Percentiles rank a stretch among this genome's conserved stretches.
Evolutionary conservation across 2,888 invertebrate genomes (phyloP).

Genomic region (Carcina quercana): DNA sequence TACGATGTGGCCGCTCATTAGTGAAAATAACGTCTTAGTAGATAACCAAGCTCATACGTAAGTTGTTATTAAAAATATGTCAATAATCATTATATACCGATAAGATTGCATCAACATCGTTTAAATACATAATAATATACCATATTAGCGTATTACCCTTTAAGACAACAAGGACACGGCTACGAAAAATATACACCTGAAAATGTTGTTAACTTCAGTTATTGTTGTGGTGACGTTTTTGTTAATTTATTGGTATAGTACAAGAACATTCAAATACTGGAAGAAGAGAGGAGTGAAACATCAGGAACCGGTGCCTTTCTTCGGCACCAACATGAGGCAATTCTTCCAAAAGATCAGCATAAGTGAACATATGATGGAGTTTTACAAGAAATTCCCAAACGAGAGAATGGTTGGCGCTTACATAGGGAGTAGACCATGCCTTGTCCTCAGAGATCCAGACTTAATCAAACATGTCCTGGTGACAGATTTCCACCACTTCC

Average conservation of each 20-base stretch:
- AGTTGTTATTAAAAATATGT: too few relatives aligned
- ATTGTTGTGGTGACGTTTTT: neutral
- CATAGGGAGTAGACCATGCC: constrained; percentile 38
- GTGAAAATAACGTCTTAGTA: too few relatives aligned
- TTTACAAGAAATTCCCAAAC: constrained; percentile 43
- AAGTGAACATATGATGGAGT: constrained; percentile 41
- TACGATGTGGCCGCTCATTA: too few relatives aligned
- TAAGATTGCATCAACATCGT: too few relatives aligned
- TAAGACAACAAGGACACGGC: too few relatives aligned
- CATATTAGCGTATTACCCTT: too few relatives aligned
- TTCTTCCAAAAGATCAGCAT: constrained; percentile 42
- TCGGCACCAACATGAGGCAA: constrained; percentile 43
- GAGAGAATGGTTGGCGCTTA: constrained; percentile 54
- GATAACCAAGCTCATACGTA: too few relatives aligned
- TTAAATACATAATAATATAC: too few relatives aligned
- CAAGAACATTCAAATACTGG: constrained; percentile 46
- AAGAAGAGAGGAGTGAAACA: constrained; percentile 45
- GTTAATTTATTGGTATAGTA: constrained; percentile 37
- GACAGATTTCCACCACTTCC: constrained; percentile 47
- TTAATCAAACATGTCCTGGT: constrained; percentile 46
- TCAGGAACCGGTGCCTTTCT: constrained; percentile 40
- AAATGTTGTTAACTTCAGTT: constrained; percentile 1
- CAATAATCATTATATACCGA: too few relatives aligned
- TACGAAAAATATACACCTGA: constrained; percentile 2
- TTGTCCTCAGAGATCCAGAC: constrained; percentile 53